Evolutionary conservation across 2,113 vertebrate genomes (phyloP).

Genomic region (Ctenodactylus gundi): DNA sequence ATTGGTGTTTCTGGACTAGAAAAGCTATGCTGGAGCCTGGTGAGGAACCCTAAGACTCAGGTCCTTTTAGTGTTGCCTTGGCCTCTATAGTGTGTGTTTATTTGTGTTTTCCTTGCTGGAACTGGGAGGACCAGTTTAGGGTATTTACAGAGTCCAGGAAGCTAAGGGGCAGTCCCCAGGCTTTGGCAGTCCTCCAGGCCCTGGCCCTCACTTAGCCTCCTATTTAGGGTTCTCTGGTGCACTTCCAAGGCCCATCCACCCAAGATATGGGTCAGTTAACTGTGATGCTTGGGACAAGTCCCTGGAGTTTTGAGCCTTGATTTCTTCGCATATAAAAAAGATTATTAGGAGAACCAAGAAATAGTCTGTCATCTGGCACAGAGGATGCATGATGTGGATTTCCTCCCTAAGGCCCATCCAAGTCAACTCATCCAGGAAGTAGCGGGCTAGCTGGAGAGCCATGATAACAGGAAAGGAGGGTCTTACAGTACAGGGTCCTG

Average conservation of each 20-base stretch:
- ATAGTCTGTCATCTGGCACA: background rate
- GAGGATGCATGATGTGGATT: background rate
- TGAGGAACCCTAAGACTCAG: background rate
- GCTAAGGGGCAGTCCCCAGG: background rate
- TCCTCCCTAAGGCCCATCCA: background rate
- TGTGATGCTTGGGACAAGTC: background rate
- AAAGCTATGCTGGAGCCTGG: background rate
- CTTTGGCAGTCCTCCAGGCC: background rate
- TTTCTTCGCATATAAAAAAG: conserved; percentile 42
- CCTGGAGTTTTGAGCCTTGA: conserved; percentile 17
- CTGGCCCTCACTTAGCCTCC: background rate
- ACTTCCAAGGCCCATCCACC: background rate
- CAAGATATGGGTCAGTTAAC: conserved; percentile 31
- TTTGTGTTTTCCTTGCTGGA: conserved; percentile 27
- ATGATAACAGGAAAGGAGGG: conserved; percentile 11
- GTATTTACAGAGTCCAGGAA: conserved; percentile 63
- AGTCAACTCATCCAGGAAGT: conserved; percentile 36
- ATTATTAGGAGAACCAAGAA: background rate
- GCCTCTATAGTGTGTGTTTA: background rate
- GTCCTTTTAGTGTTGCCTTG: background rate
- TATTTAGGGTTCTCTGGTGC: conserved; percentile 2
- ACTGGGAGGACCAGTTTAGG: conserved; percentile 68
- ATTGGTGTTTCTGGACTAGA: background rate
- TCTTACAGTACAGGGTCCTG: background rate
- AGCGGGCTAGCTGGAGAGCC: background rate